These are phyloP conservation scores for Balearica regulorum DNA, from an alignment of 2,797 vertebrate species.

Conservation along the genomic window DNA sequence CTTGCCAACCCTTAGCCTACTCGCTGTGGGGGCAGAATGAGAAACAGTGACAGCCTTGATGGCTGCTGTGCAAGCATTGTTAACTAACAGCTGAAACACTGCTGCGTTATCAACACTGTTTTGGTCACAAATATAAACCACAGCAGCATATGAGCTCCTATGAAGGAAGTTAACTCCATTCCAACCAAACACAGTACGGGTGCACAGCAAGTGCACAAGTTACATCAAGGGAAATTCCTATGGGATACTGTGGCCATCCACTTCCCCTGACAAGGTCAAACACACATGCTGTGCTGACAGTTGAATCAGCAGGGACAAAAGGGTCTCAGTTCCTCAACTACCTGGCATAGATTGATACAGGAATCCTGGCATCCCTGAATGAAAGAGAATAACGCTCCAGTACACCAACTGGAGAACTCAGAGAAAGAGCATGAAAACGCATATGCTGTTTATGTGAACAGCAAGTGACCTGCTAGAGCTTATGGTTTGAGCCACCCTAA, in stretches of 20 bases:
- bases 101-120: not conserved
- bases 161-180: not conserved
- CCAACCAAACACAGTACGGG: not conserved
- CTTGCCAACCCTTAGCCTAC: not conserved
- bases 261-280: not conserved
- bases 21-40: no score
- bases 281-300: not conserved
- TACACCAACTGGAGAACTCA: not conserved
- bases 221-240: not conserved
- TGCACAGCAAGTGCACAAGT: not conserved
- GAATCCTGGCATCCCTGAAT: not conserved
- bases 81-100: not conserved
- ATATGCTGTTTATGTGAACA: not conserved
- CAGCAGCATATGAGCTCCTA: not conserved
- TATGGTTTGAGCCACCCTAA: not conserved
- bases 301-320: not conserved
- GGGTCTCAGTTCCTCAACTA: not conserved
- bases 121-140: not conserved
- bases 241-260: not conserved
- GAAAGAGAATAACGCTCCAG: not conserved
- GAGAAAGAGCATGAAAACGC: not conserved
- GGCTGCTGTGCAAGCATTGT: not conserved
- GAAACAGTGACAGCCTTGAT: not conserved
- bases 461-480: not conserved
- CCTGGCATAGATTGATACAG: not conserved